Evolutionary conservation across 2,113 vertebrate species (phyloP), one percentile per base, ranked within the genome.

Genomic region (Pelecanus crispus): DNA sequence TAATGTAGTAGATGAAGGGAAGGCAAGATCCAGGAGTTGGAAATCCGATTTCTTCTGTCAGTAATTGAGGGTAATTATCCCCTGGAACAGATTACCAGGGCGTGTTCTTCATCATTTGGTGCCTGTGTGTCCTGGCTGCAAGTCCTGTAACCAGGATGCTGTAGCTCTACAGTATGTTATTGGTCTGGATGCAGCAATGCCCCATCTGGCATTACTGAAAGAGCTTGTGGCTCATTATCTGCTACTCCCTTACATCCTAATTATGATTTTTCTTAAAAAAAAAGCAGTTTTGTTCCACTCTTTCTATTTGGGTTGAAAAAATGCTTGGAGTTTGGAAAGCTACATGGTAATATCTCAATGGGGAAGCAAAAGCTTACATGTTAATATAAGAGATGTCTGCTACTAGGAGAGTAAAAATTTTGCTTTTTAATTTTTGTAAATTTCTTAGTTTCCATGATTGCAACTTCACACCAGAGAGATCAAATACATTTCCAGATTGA

Each of bases 11-110:
- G 58, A 80, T 87, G 53, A 91, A 92, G 20, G 70, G 65, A 86
- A 88, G 34, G 55, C 40, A 87, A 77, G 66, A 89, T 91, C 72
- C 56, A 65, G 40, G 38, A 81, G 67, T 6, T 93, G 58, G 18
- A 91, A 96, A 90, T 95, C 56, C n/a, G 50, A 92, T 96, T 91
- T 93, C 18, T 90, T 55, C 32, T 75, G 36, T 68, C 44, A 75
- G 31, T 91, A 85, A 79, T 56, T 81, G 83, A 87, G 49, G 32
- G 6, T 91, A 87, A 58, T 89, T 91, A 24, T 45, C 25, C 47
- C 17, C 62, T 77, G 45, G 40, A 94, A 87, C 17, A 87, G 81
- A 82, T 94, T 91, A 85, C 40, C 29, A 68, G 52, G 3, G 7
- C 0, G 0, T 87, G 26, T 49, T 92, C 19, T 84, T 89, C 49